phyloP scores from a whole-genome alignment of 2,797 vertebrate species.

The Crax fasciolata region DNA sequence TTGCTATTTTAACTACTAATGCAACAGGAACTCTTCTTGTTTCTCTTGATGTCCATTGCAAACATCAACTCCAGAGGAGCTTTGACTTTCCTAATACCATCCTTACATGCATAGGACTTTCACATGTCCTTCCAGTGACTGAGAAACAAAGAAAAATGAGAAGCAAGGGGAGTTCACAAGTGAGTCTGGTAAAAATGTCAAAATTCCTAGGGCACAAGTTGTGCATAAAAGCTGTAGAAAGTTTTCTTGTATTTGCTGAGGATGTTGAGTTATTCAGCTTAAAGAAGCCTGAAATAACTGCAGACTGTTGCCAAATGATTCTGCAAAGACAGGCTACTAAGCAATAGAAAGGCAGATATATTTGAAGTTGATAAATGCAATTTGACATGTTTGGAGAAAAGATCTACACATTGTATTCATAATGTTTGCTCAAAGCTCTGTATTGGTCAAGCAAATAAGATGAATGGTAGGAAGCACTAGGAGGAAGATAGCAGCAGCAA shows the following conservation, averaged over 20 bases:
- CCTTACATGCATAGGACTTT: neutral
- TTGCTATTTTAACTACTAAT: neutral
- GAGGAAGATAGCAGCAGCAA: neutral
- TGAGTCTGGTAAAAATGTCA: neutral
- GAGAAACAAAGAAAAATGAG: neutral
- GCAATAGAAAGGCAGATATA: neutral
- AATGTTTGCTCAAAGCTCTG: neutral
- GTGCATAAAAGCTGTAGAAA: neutral
- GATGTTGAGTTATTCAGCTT: neutral
- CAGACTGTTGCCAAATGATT: neutral
- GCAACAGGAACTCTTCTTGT: neutral
- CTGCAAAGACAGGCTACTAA: neutral
- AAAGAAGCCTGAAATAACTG: neutral
- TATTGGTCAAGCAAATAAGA: neutral
- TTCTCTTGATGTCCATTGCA: neutral
- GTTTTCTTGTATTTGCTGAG: neutral
- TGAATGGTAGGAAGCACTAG: neutral
- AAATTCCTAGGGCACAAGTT: neutral
- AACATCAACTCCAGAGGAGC: neutral
- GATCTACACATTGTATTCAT: neutral
- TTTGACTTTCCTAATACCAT: neutral
- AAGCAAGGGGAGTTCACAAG: neutral
- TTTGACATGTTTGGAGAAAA: neutral
- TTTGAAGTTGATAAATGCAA: neutral
- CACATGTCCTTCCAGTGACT: neutral